phyloP scores from a whole-genome alignment of 2,888 invertebrate genomes.

The Escarpia spicata region DNA sequence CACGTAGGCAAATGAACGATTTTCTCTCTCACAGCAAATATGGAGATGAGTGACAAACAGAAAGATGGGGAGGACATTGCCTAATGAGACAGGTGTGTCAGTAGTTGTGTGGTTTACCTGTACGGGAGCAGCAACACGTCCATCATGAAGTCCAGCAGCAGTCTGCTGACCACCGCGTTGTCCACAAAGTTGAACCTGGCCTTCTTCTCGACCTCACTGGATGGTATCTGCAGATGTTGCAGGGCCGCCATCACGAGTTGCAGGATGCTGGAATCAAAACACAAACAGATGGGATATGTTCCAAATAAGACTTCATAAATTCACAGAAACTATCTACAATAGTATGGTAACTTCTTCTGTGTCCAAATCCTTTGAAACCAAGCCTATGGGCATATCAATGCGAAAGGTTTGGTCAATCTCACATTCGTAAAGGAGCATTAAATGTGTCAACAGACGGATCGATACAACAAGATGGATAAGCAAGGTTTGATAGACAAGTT shows the following conservation, averaged over 20 bases:
- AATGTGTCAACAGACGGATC: too few species aligned
- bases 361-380: background rate
- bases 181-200: conserved; percentile 77
- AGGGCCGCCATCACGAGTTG: conserved; percentile 83
- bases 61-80: background rate
- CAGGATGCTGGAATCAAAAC: conserved; percentile 72
- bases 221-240: conserved; percentile 76
- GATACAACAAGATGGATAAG: too few species aligned
- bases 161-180: conserved; percentile 74
- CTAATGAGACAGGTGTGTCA: background rate
- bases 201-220: conserved; percentile 73
- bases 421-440: background rate
- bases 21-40: background rate
- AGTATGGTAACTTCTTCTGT: background rate
- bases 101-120: conserved; percentile 71
- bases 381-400: background rate
- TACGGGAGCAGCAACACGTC: conserved; percentile 88
- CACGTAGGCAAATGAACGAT: too few species aligned
- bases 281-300: background rate
- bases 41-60: background rate
- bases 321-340: background rate
- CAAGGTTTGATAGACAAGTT: too few species aligned
- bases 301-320: background rate
- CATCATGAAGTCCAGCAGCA: conserved; percentile 80
- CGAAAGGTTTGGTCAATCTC: background rate